Base-by-base conservation (phyloP, 2,797 vertebrate genomes). In the Crax fasciolata region DNA sequence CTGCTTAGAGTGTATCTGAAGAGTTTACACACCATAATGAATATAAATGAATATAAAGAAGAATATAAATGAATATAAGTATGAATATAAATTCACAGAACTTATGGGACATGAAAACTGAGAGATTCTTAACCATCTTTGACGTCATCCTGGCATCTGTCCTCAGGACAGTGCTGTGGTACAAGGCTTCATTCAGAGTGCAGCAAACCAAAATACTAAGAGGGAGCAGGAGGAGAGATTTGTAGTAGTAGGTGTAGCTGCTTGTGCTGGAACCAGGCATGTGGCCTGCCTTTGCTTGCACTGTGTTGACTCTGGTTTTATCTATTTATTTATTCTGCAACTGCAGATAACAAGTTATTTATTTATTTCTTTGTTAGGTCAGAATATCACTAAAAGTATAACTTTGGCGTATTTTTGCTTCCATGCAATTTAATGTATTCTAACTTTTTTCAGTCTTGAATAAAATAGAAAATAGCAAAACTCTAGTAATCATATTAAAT, bases 71-170 rank as follows among this genome's bases (percentile, higher is more conserved):
- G 54, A 55, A 55, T 18, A n/a, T 18, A 70, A 30, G 63, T 35
- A 54, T 1, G 28, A 70, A 72, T 8, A 66, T 23, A 67, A 72
- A 80, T 57, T 52, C 28, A 49, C 65, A 44, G 49, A 83, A 7
- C 17, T 70, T 71, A 71, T 1, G 43, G 57, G 70, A 48, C 9
- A 72, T 49, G 17, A 30, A 71, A 83, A 72, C 25, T 18, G 9
- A 8, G 19, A 77, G 15, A 73, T 25, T 79, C 48, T 46, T 57
- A 95, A 68, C 1, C 17, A 43, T 5, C 14, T 2, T 0, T 35
- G 38, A 11, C 3, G 67, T 21, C 58, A 39, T 11, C 1, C 0
- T 87, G 20, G 12, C 38, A 46, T 19, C 15, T 1, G 0, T 80
- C 49, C 44, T 77, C 23, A 41, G 49, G 11, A 35, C 28, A 32